Conservation (phyloP, 2,113 vertebrate species). For the Eclectus roratus region DNA sequence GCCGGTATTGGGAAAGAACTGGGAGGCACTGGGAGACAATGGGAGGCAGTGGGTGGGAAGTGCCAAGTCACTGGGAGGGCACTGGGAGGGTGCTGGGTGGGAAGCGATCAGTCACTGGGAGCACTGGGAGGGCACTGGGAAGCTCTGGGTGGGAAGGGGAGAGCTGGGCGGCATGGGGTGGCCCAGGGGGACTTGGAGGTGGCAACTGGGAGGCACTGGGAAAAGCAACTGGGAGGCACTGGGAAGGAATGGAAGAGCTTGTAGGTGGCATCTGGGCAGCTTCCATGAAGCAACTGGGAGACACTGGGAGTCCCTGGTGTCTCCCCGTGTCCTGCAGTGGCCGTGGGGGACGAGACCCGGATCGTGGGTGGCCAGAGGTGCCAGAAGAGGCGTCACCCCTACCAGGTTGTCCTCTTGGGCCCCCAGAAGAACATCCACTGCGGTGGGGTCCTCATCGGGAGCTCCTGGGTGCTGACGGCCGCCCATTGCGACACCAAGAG, state of each 20-base stretch:
- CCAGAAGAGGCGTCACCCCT: neutral
- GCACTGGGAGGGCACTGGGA: neutral
- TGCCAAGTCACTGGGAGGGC: neutral
- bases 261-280: neutral
- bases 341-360: neutral
- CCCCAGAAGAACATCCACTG: constrained; percentile 66
- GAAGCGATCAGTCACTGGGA: neutral
- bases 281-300: too few relatives aligned
- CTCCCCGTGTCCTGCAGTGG: neutral
- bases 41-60: neutral
- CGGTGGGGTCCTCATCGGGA: constrained; percentile 82
- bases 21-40: neutral
- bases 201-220: neutral
- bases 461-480: constrained; percentile 86
- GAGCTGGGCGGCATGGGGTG: neutral
- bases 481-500: constrained; percentile 78
- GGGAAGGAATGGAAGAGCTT: accelerated
- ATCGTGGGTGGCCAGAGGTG: neutral
- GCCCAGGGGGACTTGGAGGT: too few relatives aligned
- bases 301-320: neutral
- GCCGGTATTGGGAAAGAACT: neutral
- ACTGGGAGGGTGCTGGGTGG: neutral
- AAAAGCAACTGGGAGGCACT: too few relatives aligned
- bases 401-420: neutral
- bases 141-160: neutral